These are phyloP conservation scores for Aselliscus stoliczkanus DNA, from an alignment of 2,797 vertebrate genomes.

Conservation along the genomic window DNA sequence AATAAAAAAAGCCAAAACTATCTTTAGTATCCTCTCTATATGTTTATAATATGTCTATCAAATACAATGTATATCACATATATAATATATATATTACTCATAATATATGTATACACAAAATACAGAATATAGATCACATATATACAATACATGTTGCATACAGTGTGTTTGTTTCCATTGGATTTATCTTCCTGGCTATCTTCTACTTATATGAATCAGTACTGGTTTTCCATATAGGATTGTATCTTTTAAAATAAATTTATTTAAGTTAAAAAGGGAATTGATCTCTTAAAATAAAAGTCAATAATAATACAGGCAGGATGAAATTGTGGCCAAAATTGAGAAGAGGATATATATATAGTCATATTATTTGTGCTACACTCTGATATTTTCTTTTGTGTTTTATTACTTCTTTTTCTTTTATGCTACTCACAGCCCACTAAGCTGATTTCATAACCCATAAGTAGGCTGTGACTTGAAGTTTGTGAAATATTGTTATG, in stretches of 20 bases:
- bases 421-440: not conserved
- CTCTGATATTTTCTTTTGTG: not conserved
- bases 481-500: not conserved
- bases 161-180: not conserved
- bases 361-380: not conserved
- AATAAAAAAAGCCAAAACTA: not conserved
- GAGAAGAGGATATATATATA: not conserved
- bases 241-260: not conserved
- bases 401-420: not conserved
- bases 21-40: not conserved
- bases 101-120: not conserved
- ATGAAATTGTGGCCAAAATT: not conserved
- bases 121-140: not conserved
- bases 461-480: not conserved
- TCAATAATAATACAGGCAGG: not conserved
- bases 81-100: not conserved
- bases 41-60: not conserved
- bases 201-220: not conserved
- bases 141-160: not conserved
- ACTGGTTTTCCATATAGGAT: not conserved
- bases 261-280: not conserved
- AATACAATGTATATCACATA: not conserved
- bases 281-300: not conserved
- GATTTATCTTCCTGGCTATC: not conserved
- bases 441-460: not conserved